Evolutionary conservation across 1,140 invertebrate species (phyloP).

Genomic region (Orchesella cincta): DNA sequence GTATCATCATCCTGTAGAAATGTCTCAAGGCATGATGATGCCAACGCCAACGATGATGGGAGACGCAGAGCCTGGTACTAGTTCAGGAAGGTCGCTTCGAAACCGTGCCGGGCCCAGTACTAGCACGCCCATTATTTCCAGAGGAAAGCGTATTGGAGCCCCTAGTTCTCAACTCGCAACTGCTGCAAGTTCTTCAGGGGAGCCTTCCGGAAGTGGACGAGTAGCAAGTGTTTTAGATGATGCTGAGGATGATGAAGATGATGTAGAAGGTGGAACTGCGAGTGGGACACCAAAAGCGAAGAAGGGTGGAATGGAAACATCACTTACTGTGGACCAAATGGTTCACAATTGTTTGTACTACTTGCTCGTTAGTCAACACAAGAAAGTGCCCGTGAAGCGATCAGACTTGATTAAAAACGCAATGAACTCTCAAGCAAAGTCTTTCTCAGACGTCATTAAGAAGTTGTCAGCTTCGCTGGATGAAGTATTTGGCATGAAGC

Average conservation of each 20-base stretch:
- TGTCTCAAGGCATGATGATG: background rate
- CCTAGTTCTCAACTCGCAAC: background rate
- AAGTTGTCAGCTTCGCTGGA: constrained; percentile 30
- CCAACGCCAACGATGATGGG: background rate
- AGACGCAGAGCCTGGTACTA: background rate
- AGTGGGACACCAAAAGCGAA: background rate
- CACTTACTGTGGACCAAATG: constrained; percentile 44
- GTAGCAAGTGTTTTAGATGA: background rate
- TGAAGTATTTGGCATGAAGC: constrained; percentile 42
- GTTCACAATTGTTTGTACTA: constrained; percentile 45
- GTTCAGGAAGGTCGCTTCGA: background rate
- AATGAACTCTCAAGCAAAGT: constrained; percentile 40
- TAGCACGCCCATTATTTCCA: background rate
- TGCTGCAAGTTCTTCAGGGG: background rate
- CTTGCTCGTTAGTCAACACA: constrained; percentile 42
- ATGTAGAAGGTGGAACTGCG: background rate
- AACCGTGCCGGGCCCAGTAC: background rate
- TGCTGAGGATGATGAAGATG: constrained; percentile 10
- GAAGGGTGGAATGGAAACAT: background rate
- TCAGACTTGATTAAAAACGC: constrained; percentile 45
- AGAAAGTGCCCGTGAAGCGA: constrained; percentile 44
- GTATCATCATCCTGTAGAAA: background rate
- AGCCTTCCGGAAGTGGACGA: background rate
- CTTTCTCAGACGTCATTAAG: constrained; percentile 39
- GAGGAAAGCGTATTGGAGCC: no score